phyloP scores from a whole-genome alignment of 2,113 vertebrate species.

The Ciconia boyciana region DNA sequence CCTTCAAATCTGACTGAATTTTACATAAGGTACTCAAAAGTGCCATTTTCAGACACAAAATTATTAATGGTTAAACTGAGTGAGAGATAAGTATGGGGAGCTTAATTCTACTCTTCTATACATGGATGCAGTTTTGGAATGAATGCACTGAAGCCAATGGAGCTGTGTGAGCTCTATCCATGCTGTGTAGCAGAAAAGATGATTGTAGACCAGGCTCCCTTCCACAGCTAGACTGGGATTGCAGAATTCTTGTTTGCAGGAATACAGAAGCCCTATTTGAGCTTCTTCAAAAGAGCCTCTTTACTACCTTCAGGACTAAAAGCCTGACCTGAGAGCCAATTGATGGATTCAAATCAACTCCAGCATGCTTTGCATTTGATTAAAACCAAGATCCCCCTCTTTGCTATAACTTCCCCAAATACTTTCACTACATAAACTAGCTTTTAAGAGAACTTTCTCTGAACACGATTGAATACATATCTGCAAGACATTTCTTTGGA shows the following conservation, averaged over 20 bases:
- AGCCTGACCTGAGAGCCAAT: background rate
- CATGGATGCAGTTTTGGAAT: background rate
- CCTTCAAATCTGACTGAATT: background rate
- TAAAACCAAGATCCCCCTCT: background rate
- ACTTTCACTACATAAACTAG: background rate
- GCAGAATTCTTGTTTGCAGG: background rate
- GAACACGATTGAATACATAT: background rate
- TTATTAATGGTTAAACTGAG: background rate
- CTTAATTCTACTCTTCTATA: background rate
- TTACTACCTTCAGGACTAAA: background rate
- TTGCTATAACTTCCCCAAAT: background rate
- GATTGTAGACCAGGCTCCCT: accelerated
- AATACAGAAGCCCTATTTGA: background rate
- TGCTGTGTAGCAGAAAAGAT: background rate
- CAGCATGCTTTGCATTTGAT: background rate
- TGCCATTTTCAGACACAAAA: background rate
- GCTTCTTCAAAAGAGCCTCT: background rate
- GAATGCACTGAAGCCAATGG: background rate
- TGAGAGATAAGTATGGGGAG: background rate
- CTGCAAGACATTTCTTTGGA: background rate
- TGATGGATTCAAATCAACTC: background rate
- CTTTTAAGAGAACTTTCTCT: background rate
- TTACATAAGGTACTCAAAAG: background rate
- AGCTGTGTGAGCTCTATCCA: background rate
- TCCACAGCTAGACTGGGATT: background rate